Conservation (phyloP, 37 sponge, comb jelly and placozoan genomes). For the Tethya wilhelma region DNA sequence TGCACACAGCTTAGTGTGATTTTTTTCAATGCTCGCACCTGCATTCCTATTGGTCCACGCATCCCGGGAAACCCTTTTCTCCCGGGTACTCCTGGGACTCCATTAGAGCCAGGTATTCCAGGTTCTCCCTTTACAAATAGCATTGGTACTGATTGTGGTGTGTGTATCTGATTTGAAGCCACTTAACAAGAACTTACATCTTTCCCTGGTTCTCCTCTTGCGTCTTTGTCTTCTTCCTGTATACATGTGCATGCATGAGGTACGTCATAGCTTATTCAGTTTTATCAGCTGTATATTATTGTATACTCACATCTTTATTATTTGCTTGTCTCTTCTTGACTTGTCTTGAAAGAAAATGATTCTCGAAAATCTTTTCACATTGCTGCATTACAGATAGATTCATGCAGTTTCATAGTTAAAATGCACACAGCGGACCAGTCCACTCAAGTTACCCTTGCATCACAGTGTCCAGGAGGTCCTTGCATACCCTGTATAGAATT, state of each 20-base stretch:
- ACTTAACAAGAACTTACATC: neutral
- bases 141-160: neutral
- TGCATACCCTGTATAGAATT: no score
- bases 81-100: conserved; percentile 6
- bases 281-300: neutral
- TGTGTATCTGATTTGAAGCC: neutral
- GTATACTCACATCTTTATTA: no score
- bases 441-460: conserved; percentile 12
- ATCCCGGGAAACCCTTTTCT: neutral
- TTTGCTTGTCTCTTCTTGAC: no score
- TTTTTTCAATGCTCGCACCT: neutral
- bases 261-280: conserved; percentile 1
- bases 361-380: no score
- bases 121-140: neutral
- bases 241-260: no score
- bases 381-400: no score
- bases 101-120: neutral
- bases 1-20: no score
- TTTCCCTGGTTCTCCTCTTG: neutral
- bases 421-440: no score
- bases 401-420: no score
- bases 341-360: no score
- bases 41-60: neutral
- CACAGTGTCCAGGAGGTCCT: conserved; percentile 39
- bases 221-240: neutral